Evolutionary conservation across 23 tunicate species (phyloP).

Genomic region (Styela clava): DNA sequence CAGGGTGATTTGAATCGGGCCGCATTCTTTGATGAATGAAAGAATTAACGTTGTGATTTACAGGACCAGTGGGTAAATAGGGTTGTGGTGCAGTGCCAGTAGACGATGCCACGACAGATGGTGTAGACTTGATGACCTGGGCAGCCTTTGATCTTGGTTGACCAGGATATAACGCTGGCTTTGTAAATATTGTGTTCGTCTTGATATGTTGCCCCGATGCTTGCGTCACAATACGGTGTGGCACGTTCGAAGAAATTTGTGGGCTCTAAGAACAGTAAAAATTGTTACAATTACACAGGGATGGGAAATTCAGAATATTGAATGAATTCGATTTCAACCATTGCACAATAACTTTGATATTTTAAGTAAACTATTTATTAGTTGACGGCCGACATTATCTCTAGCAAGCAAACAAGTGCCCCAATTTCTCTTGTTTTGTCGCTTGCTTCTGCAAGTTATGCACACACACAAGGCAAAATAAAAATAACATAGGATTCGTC

Average conservation of each 20-base stretch:
- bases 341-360: too few species aligned
- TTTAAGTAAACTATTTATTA: too few species aligned
- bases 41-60: conserved; percentile 16
- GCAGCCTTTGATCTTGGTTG: conserved; percentile 15
- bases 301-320: too few species aligned
- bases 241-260: not conserved
- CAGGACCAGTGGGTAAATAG: not conserved
- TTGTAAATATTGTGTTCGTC: conserved; percentile 30
- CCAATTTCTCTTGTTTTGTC: too few species aligned
- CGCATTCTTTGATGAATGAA: conserved; percentile 16
- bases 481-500: too few species aligned
- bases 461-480: too few species aligned
- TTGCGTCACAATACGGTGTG: conserved; percentile 27
- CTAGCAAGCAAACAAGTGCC: too few species aligned
- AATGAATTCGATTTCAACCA: too few species aligned
- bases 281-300: too few species aligned
- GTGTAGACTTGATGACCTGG: conserved; percentile 9
- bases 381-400: too few species aligned
- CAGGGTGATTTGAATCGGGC: not conserved
- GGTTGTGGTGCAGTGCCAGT: conserved; percentile 5
- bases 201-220: conserved; percentile 27
- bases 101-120: not conserved
- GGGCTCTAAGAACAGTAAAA: conserved; percentile 7
- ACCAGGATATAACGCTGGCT: conserved; percentile 13
- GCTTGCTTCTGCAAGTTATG: too few species aligned